These are phyloP conservation scores for Rugalucina vietnamica DNA, from an alignment of 2,888 invertebrate genomes.

Conservation along the genomic window DNA sequence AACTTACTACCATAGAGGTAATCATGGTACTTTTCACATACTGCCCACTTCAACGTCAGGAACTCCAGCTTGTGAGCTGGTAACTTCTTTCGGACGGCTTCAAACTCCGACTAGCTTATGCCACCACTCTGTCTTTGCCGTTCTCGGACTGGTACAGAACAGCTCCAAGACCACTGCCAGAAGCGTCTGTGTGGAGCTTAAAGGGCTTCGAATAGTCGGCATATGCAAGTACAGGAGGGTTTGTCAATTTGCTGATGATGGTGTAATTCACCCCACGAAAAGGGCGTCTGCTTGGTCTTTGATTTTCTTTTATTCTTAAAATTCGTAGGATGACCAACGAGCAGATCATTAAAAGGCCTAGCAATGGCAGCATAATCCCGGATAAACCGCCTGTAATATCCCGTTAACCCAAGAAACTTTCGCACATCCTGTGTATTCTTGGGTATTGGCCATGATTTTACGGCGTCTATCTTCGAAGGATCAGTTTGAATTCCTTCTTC, in stretches of 20 bases:
- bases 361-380: too few relatives aligned
- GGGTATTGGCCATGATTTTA: too few relatives aligned
- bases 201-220: conserved; percentile 13
- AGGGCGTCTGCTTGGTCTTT: neutral
- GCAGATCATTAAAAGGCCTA: too few relatives aligned
- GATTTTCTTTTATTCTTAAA: neutral
- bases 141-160: neutral
- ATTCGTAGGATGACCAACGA: too few relatives aligned
- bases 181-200: neutral
- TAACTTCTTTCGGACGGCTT: neutral
- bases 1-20: too few relatives aligned
- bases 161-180: conserved; percentile 9
- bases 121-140: neutral
- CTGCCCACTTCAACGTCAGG: neutral
- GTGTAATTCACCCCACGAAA: neutral
- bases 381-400: too few relatives aligned
- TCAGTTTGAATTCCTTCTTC: too few relatives aligned
- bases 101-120: neutral
- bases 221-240: conserved; percentile 11
- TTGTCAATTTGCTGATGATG: neutral
- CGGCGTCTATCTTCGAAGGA: too few relatives aligned
- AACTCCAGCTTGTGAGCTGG: neutral
- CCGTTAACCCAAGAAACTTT: too few relatives aligned
- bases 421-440: too few relatives aligned
- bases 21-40: neutral